Evolutionary conservation across 2,888 invertebrate genomes (phyloP).

Genomic region (Monochamus alternatus): DNA sequence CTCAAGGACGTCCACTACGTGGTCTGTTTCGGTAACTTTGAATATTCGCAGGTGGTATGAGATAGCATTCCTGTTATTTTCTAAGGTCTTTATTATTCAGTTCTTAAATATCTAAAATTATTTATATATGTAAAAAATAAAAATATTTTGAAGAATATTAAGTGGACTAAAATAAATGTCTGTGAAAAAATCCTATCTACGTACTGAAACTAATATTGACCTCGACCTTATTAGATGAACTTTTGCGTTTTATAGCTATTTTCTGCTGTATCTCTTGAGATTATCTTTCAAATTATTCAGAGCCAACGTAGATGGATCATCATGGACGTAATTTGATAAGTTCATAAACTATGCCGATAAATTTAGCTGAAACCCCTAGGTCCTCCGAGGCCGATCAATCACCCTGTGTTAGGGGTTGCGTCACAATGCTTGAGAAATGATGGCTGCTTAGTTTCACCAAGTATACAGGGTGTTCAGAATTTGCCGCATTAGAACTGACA

Average conservation of each 20-base stretch:
- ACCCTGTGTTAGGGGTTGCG: not conserved
- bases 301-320: not conserved
- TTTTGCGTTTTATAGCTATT: too few relatives aligned
- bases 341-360: conserved; percentile 9
- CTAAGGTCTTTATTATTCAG: too few relatives aligned
- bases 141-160: too few relatives aligned
- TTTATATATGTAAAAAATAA: too few relatives aligned
- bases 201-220: not conserved
- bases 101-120: too few relatives aligned
- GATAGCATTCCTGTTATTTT: too few relatives aligned
- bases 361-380: not conserved
- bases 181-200: too few relatives aligned
- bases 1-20: too few relatives aligned
- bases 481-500: too few relatives aligned
- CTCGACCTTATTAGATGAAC: not conserved
- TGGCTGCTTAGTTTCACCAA: not conserved
- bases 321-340: not conserved
- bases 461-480: not conserved
- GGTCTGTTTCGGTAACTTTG: too few relatives aligned
- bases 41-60: too few relatives aligned
- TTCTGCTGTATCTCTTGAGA: not conserved
- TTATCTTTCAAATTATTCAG: not conserved
- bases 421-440: not conserved
- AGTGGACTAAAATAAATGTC: too few relatives aligned
- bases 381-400: not conserved